Percentiles rank a stretch among this genome's conserved stretches.
phyloP scores from a whole-genome alignment of 2,113 vertebrate genomes.

The Tenrec ecaudatus region DNA sequence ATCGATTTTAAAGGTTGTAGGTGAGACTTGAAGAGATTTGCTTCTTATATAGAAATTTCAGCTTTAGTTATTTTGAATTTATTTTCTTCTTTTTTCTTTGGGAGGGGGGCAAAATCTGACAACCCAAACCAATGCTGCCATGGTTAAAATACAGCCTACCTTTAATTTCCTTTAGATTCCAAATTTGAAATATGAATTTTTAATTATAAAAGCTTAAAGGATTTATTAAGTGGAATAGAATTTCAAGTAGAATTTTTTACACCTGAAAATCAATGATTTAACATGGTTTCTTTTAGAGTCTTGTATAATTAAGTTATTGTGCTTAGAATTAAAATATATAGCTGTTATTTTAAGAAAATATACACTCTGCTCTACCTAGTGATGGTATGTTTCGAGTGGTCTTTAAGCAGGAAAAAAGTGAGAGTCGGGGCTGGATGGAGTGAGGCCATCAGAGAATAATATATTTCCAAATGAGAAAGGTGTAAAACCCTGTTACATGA shows the following conservation, averaged over 20 bases:
- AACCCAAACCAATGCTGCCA: neutral
- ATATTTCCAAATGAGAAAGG: neutral
- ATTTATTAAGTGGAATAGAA: conserved; percentile 20
- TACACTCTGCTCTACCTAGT: neutral
- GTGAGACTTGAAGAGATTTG: conserved; percentile 21
- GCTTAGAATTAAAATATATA: neutral
- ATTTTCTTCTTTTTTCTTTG: neutral
- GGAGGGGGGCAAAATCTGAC: neutral
- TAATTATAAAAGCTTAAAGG: neutral
- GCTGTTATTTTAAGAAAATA: neutral
- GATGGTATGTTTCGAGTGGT: neutral
- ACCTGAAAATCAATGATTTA: conserved; percentile 25
- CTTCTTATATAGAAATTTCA: conserved; percentile 35
- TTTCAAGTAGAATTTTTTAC: neutral
- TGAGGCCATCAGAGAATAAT: neutral
- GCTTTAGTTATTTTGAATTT: conserved; percentile 27
- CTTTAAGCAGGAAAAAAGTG: neutral
- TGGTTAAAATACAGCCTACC: neutral
- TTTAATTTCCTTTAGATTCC: conserved; percentile 50
- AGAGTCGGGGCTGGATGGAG: rapidly evolving
- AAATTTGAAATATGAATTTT: conserved; percentile 58
- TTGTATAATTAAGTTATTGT: conserved; percentile 40
- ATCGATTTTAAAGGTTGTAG: conserved; percentile 24
- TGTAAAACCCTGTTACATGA: neutral
- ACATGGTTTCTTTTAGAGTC: conserved; percentile 26